These are phyloP conservation scores for Blastobasis lacticolella DNA, from an alignment of 2,888 invertebrate species.

Conservation along the genomic window DNA sequence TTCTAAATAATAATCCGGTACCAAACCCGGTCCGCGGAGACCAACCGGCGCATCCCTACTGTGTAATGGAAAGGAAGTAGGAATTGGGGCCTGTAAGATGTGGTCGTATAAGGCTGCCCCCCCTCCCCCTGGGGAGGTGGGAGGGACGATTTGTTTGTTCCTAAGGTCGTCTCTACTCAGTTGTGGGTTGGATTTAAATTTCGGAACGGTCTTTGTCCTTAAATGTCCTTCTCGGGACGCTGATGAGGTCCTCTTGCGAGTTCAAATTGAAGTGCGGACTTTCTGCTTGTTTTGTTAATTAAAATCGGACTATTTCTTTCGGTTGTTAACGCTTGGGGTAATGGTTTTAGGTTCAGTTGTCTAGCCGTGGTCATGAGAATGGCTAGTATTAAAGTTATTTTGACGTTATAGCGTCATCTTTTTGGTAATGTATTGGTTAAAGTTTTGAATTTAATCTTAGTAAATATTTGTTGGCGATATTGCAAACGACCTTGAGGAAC, in stretches of 20 bases:
- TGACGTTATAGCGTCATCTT: too few species aligned
- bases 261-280: conserved; percentile 59
- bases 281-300: conserved; percentile 28
- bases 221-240: conserved; percentile 52
- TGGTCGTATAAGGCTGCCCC: conserved; percentile 65
- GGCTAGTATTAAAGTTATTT: too few species aligned
- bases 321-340: conserved; percentile 1
- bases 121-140: conserved; percentile 20
- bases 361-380: too few species aligned
- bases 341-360: neutral
- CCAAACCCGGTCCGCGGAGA: neutral
- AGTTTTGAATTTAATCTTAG: too few species aligned
- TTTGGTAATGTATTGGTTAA: too few species aligned
- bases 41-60: neutral
- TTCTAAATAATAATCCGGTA: neutral
- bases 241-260: conserved; percentile 62
- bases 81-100: conserved; percentile 73
- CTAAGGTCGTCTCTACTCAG: conserved; percentile 59
- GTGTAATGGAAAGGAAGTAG: conserved; percentile 73
- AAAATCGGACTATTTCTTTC: conserved; percentile 13
- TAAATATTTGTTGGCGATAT: too few species aligned
- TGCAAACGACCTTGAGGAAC: too few species aligned
- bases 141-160: conserved; percentile 64
- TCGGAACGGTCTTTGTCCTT: conserved; percentile 53
- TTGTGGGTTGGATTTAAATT: conserved; percentile 67